Conservation (phyloP, 2,888 invertebrate species). For the Cephus pygmeus region DNA sequence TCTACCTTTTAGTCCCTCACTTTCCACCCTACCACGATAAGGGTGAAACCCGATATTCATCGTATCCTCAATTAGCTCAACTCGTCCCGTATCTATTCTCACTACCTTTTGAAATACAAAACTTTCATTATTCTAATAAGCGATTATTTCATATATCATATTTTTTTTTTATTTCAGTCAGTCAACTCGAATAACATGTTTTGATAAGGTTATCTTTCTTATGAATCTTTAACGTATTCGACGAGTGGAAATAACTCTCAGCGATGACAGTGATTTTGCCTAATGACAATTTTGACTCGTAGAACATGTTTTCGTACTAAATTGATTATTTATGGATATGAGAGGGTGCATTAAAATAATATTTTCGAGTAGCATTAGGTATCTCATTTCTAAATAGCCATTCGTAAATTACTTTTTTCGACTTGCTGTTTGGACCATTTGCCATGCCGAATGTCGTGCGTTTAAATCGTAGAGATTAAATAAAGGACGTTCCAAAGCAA, state of each 20-base stretch:
- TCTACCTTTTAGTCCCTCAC: not conserved
- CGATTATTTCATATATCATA: not conserved
- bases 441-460: not conserved
- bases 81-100: not conserved
- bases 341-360: not conserved
- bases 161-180: not conserved
- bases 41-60: not conserved
- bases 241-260: not conserved
- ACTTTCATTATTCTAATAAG: not conserved
- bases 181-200: not conserved
- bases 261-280: not conserved
- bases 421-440: not conserved
- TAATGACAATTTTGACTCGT: not conserved
- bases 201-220: not conserved
- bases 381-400: not conserved
- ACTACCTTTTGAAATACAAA: not conserved
- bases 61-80: not conserved
- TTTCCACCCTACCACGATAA: not conserved
- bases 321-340: not conserved
- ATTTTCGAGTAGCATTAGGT: not conserved
- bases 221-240: not conserved
- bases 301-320: not conserved
- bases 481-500: not conserved
- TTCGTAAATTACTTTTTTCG: not conserved
- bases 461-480: not conserved